A percentile compares a stretch with the other conserved stretches of the same genome.
These are phyloP conservation scores for Drosophila stalkeri DNA, from an alignment of 2,888 invertebrate species.

Conservation along the genomic window DNA sequence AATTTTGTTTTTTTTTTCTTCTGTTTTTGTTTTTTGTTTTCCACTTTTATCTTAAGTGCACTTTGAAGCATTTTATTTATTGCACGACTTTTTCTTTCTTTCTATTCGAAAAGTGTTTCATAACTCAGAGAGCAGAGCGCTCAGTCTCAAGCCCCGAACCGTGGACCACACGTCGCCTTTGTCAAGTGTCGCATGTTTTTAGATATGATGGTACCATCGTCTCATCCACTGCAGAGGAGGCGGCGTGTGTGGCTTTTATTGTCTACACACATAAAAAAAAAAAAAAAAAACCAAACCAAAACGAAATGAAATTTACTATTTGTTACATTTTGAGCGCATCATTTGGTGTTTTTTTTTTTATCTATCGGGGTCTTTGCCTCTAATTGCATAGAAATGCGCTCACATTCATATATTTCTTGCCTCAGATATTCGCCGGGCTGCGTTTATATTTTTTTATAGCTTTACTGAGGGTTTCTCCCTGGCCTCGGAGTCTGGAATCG, in stretches of 20 bases:
- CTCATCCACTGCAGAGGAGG: slow-evolving; percentile 3
- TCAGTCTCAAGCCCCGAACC: slow-evolving; percentile 27
- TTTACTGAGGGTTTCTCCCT: slow-evolving; percentile 41
- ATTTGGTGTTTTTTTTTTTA: slow-evolving; percentile 41
- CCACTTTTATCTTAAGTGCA: slow-evolving; percentile 75
- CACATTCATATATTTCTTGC: slow-evolving; percentile 30
- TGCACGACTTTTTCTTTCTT: slow-evolving; percentile 70
- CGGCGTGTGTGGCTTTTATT: slow-evolving; percentile 76
- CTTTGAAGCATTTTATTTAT: slow-evolving; percentile 79
- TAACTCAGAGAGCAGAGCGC: slow-evolving; percentile 45
- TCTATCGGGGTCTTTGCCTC: slow-evolving; percentile 58
- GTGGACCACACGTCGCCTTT: slow-evolving; percentile 74
- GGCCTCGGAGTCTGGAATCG: slow-evolving; percentile 17
- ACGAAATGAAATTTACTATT: slow-evolving; percentile 65
- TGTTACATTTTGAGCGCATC: slow-evolving; percentile 70
- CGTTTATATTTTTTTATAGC: slow-evolving; percentile 33
- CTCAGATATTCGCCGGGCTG: slow-evolving; percentile 27
- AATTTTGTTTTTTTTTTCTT: slow-evolving; percentile 3
- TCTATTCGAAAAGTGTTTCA: slow-evolving; percentile 57
- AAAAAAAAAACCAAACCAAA: slow-evolving; percentile 20
- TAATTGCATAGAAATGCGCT: slow-evolving; percentile 68
- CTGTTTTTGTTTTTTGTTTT: slow-evolving; percentile 1
- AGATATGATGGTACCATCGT: slow-evolving; percentile 72
- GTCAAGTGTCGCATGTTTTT: slow-evolving; percentile 67
- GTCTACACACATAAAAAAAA: slow-evolving; percentile 62